Conservation (phyloP, 2,888 invertebrate species). For the Physocephala rufipes region DNA sequence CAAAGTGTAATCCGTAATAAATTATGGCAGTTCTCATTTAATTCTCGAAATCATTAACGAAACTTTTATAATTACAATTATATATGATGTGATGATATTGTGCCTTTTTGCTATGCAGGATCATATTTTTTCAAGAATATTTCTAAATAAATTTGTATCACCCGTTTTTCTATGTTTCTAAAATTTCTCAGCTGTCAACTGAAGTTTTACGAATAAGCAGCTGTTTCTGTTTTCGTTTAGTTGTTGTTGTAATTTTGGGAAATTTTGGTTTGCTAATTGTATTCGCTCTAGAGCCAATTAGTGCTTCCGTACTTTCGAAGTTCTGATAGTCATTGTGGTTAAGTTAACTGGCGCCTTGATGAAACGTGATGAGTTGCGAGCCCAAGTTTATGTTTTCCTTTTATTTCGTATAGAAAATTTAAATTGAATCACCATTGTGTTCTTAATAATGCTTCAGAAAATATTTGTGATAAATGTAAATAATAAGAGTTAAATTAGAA, state of each 20-base stretch:
- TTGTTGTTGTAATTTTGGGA: slow-evolving; percentile 1
- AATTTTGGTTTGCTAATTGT: neutral
- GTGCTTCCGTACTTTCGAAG: slow-evolving; percentile 3
- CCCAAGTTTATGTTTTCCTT: neutral
- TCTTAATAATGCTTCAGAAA: slow-evolving; percentile 15
- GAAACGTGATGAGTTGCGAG: neutral
- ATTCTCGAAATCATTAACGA: too few relatives aligned
- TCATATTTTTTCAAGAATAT: too few relatives aligned
- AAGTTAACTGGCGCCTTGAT: too few relatives aligned
- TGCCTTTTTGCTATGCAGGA: too few relatives aligned
- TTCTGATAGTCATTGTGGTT: neutral
- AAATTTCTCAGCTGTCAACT: slow-evolving; percentile 2
- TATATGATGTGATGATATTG: too few relatives aligned
- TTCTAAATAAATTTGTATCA: neutral
- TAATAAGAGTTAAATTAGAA: slow-evolving; percentile 4
- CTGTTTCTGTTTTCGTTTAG: slow-evolving; percentile 16
- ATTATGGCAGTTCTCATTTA: too few relatives aligned
- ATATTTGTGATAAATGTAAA: slow-evolving; percentile 23
- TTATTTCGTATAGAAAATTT: neutral
- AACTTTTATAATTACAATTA: too few relatives aligned
- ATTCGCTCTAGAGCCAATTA: neutral
- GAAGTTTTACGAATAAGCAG: neutral
- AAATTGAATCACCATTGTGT: neutral
- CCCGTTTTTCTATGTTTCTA: neutral
- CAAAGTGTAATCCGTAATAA: too few relatives aligned